Conservation (phyloP, 2,113 vertebrate species). For the Serilophus lunatus region DNA sequence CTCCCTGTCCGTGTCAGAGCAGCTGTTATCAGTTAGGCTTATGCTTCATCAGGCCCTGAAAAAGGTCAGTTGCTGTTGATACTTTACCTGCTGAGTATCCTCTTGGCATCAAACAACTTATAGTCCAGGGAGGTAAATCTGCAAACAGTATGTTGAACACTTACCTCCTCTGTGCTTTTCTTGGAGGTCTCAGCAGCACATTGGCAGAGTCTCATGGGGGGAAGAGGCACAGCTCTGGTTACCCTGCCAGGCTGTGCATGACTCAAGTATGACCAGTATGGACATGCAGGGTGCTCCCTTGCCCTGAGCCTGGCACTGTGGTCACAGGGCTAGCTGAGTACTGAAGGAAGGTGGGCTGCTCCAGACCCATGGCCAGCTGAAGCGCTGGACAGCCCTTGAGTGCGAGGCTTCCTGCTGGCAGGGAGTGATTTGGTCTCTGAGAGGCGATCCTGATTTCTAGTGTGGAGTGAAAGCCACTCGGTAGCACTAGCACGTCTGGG, state of each 20-base stretch:
- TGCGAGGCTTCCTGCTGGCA: background rate
- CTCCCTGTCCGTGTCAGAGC: background rate
- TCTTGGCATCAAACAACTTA: background rate
- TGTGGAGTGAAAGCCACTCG: rapidly evolving
- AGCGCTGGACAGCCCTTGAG: background rate
- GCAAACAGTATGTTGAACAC: background rate
- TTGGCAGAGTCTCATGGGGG: background rate
- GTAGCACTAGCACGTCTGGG: background rate
- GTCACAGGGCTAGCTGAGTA: background rate
- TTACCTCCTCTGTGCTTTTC: background rate
- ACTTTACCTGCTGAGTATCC: background rate
- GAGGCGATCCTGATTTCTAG: background rate
- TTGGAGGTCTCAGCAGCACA: background rate
- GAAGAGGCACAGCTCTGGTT: background rate
- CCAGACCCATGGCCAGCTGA: background rate
- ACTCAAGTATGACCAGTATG: background rate
- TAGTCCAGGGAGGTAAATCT: background rate
- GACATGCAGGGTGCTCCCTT: background rate
- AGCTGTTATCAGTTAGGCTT: background rate
- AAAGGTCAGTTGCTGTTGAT: background rate
- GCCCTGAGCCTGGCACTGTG: background rate
- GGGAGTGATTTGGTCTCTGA: background rate
- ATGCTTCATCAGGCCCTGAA: background rate
- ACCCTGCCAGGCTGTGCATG: background rate
- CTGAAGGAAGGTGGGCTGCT: background rate